Base-by-base conservation (phyloP, 2,888 invertebrate species). In the Elysia crispata region DNA sequence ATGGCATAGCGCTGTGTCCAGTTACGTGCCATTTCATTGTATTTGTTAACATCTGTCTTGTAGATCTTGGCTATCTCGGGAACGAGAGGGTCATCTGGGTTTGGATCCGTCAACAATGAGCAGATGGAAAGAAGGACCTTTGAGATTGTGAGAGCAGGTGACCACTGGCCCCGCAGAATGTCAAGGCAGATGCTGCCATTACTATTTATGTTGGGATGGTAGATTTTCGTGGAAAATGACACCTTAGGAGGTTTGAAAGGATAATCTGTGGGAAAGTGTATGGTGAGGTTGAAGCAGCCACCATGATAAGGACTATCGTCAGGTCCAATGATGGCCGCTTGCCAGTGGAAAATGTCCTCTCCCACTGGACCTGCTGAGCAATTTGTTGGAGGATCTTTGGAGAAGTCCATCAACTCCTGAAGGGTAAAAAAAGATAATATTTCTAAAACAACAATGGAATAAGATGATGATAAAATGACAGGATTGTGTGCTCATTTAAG, bases 151-250 rank as follows among this genome's bases (percentile, higher is more conserved):
- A 99, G 95, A 93, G 99, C 99, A 92, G 99, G 99, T 91, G 99
- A 99, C 99, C 99, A 99, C 94, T 99, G 99, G 94, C 98, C 96
- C 94, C 98, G 96, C 94, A 99, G 95, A 94, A 99, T 99, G 94
- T 99, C 99, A 94, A 99, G 96, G 94, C 99, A 99, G 95, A 99
- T 99, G 94, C 98, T 98, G 94, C 99, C 99, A 95, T 99, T 99
- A 95, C 98, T 98, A 96, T 99, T 99, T 94, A 99, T 99, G 95
- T 99, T 99, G 93, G 99, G 99, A 94, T 99, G 99, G 95, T 99
- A 99, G 94, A 99, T 99, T 95, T 98, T 96, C 93, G 99, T 99
- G 94, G 98, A 99, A 95, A 99, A 99, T 94, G 98, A 98, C 94
- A 95, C 98, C 92, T 94, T 99, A 93, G 99, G 99, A 93, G 99